phyloP scores from a whole-genome alignment of 1,140 invertebrate genomes.

The Cotesia typhae region DNA sequence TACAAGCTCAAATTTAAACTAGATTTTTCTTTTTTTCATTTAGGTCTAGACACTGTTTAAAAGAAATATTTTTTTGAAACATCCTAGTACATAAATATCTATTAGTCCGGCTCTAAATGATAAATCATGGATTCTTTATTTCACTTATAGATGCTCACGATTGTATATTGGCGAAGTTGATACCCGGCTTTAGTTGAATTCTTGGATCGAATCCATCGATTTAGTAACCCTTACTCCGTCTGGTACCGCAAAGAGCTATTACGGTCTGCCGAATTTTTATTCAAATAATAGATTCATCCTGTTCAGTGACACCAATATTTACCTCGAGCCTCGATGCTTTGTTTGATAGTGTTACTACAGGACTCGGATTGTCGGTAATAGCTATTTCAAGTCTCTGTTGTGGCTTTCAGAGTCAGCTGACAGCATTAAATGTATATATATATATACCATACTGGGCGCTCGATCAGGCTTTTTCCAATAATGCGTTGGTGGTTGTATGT shows the following conservation, averaged over 20 bases:
- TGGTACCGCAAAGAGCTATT: too few species aligned
- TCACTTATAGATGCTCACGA: conserved; percentile 15
- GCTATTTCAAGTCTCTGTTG: background rate
- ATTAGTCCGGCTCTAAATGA: conserved; percentile 13
- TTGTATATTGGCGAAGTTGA: background rate
- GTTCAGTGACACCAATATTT: too few species aligned
- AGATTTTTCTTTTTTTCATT: too few species aligned
- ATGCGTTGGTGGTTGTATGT: too few species aligned
- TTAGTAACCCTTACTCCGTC: background rate
- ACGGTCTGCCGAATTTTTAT: too few species aligned
- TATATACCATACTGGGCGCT: background rate
- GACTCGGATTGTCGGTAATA: too few species aligned
- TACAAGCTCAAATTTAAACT: too few species aligned
- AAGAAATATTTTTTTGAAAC: too few species aligned
- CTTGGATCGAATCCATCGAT: background rate
- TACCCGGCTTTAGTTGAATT: background rate
- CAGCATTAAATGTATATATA: background rate
- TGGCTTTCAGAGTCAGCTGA: conserved; percentile 14
- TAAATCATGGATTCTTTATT: conserved; percentile 27
- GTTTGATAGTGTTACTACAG: conserved; percentile 5
- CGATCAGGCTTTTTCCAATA: background rate
- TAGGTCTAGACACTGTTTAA: too few species aligned
- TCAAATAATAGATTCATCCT: too few species aligned
- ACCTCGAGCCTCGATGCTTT: too few species aligned
- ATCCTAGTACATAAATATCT: too few species aligned